phyloP scores from a whole-genome alignment of 2,888 invertebrate genomes.

The Chamaedrilus cognettii region DNA sequence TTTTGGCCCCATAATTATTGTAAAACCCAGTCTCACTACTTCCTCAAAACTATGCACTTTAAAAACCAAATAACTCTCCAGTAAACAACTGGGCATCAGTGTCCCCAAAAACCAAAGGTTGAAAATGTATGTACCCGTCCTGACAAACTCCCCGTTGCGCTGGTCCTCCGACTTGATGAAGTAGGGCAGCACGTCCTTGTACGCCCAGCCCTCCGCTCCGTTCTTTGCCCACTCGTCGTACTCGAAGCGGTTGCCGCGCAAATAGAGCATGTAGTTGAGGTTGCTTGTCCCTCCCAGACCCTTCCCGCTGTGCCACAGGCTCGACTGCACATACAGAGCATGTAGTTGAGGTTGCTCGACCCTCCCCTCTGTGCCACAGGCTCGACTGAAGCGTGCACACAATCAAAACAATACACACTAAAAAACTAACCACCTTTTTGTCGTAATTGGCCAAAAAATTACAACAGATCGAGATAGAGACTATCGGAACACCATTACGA shows the following conservation, averaged over 20 bases:
- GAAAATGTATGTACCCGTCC: slow-evolving; percentile 31
- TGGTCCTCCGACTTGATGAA: slow-evolving; percentile 42
- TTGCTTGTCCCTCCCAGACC: slow-evolving; percentile 38
- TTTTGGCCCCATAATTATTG: no score
- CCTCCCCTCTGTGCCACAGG: slow-evolving; percentile 32
- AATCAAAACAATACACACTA: no score
- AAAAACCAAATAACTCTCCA: no score
- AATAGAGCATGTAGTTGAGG: slow-evolving; percentile 40
- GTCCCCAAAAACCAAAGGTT: no score
- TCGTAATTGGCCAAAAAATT: no score
- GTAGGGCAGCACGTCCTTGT: slow-evolving; percentile 40
- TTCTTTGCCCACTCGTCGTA: slow-evolving; percentile 39
- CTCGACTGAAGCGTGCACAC: no score
- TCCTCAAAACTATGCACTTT: no score
- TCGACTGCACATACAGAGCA: slow-evolving; percentile 25
- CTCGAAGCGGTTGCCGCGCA: slow-evolving; percentile 38
- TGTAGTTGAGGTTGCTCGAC: slow-evolving; percentile 37
- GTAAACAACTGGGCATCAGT: no score
- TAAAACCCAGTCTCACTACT: no score
- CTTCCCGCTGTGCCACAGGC: slow-evolving; percentile 31
- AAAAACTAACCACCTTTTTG: no score
- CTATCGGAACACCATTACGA: no score
- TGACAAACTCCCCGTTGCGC: slow-evolving; percentile 33
- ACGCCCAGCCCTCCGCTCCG: slow-evolving; percentile 38
- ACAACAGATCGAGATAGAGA: no score